Evolutionary conservation across 2,888 invertebrate species (phyloP).

Genomic region (Drosophila acutilabella): DNA sequence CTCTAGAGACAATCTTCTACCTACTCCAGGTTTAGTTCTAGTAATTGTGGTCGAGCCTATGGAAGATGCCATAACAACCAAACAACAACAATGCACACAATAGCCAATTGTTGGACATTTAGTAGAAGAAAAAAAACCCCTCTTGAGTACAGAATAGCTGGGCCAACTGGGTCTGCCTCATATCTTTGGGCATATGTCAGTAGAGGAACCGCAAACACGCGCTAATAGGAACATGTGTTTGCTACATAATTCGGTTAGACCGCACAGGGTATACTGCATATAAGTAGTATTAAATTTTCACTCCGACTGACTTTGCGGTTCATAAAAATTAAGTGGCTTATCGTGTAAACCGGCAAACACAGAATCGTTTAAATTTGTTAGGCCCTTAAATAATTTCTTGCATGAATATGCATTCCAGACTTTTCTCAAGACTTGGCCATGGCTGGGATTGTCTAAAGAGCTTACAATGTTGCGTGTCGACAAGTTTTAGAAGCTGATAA

Average conservation of each 20-base stretch:
- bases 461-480: slow-evolving; percentile 32
- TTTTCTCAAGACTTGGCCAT: slow-evolving; percentile 35
- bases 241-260: slow-evolving; percentile 25
- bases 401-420: slow-evolving; percentile 38
- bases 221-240: slow-evolving; percentile 82
- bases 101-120: slow-evolving; percentile 68
- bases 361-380: slow-evolving; percentile 63
- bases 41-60: slow-evolving; percentile 65
- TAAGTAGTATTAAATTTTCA: neutral
- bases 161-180: slow-evolving; percentile 44
- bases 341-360: slow-evolving; percentile 50
- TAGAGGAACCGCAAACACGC: slow-evolving; percentile 70
- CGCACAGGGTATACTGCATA: slow-evolving; percentile 31
- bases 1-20: slow-evolving; percentile 27
- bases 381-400: slow-evolving; percentile 44
- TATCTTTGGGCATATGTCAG: slow-evolving; percentile 35
- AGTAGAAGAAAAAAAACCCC: slow-evolving; percentile 5
- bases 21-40: slow-evolving; percentile 24
- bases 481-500: slow-evolving; percentile 25
- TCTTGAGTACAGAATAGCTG: slow-evolving; percentile 65
- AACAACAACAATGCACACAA: slow-evolving; percentile 56
- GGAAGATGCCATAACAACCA: slow-evolving; percentile 51
- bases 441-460: slow-evolving; percentile 18
- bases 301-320: slow-evolving; percentile 19
- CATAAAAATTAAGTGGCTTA: slow-evolving; percentile 75